Evolutionary conservation across 2,113 vertebrate species (phyloP), one percentile per base, ranked within the genome.

Genomic region (Pycnonotus jocosus): DNA sequence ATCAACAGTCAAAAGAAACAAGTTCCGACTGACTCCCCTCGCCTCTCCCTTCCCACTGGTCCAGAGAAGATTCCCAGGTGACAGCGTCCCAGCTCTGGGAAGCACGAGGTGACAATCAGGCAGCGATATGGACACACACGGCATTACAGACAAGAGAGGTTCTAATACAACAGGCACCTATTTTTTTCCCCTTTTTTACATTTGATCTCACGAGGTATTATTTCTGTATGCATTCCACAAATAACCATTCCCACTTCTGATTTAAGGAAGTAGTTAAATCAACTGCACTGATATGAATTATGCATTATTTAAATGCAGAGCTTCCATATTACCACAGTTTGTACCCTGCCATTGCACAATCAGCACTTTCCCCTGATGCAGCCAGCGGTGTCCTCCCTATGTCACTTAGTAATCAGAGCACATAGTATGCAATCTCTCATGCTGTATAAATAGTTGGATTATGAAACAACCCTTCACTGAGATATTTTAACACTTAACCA

Each of bases 271-370:
- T 2, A 19, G 51, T 65, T 77, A 82, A 90, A n/a, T 33, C 38
- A 92, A 11, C 56, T 20, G 79, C 78, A 82, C 10, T 54, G 64
- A 27, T 47, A 73, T 33, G 64, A 88, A 94, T 92, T 50, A 77
- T 24, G 47, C 38, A 64, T 65, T 80, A 66, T 47, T 62, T 66
- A 68, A 95, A 90, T 23, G 24, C 40, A 47, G 18, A 80, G 7
- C 17, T 70, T 62, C 33, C 12, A 2, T 24, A 12, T 30, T 23
- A 57, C 68, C 2, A 3, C 2, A 3, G 16, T 61, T 31, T 24
- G 40, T 40, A 57, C 25, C 18, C 31, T 65, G 62, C 16, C 8
- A 0, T 61, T 87, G 81, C 71, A 51, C 68, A 80, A 77, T 80
- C 93, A 79, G 93, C 62, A n/a, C 7, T 72, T 81, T 57, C 12